Evolutionary conservation across 2,797 vertebrate genomes (phyloP).

Genomic region (Pipistrellus kuhlii): DNA sequence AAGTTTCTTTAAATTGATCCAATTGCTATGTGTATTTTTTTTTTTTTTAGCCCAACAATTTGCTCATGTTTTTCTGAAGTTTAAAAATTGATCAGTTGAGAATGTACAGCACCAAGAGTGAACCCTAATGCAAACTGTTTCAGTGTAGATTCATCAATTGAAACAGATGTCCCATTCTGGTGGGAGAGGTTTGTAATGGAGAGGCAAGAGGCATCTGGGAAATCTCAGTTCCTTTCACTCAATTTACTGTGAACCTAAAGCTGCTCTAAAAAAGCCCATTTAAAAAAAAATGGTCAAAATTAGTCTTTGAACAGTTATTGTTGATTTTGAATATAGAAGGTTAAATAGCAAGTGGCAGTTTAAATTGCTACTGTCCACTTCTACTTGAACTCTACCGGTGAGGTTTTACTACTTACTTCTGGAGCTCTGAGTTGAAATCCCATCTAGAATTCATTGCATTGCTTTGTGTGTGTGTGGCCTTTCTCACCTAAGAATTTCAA

Average conservation of each 20-base stretch:
- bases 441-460: neutral
- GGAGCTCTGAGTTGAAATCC: conserved; percentile 2
- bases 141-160: neutral
- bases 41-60: conserved; percentile 39
- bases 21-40: conserved; percentile 27
- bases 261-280: neutral
- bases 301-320: neutral
- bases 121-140: neutral
- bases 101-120: neutral
- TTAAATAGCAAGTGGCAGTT: neutral
- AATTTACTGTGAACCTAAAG: neutral
- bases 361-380: neutral
- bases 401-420: neutral
- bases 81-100: conserved; percentile 46
- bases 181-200: neutral
- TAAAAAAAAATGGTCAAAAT: neutral
- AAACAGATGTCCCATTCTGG: too few species aligned
- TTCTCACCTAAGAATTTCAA: conserved; percentile 17
- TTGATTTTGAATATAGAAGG: neutral
- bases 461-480: neutral
- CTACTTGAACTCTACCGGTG: neutral
- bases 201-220: neutral
- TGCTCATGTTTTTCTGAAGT: conserved; percentile 49
- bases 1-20: conserved; percentile 63
- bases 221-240: neutral